These are phyloP conservation scores for Neosalanx taihuensis DNA, from an alignment of 2,797 vertebrate species.

Conservation along the genomic window DNA sequence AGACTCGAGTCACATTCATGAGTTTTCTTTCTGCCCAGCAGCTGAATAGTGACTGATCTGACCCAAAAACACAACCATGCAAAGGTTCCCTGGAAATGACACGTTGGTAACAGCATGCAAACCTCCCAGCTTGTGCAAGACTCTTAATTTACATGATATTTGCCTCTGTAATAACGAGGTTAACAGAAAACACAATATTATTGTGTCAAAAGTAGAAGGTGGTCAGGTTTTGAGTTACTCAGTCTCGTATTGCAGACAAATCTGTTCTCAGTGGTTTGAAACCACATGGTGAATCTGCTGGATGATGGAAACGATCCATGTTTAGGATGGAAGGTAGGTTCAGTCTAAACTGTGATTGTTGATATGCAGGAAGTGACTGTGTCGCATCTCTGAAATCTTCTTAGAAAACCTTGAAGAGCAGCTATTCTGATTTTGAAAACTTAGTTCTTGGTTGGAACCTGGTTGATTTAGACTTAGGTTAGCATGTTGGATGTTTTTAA, in stretches of 20 bases:
- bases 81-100: constrained; percentile 34
- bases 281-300: constrained; percentile 39
- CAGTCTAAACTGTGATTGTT: background rate
- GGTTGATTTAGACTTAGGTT: too few relatives aligned
- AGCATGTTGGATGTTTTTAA: too few relatives aligned
- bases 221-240: constrained; percentile 37
- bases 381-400: too few relatives aligned
- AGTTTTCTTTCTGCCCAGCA: background rate
- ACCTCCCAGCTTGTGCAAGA: constrained; percentile 24
- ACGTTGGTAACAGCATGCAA: constrained; percentile 26
- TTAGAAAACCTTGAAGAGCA: too few relatives aligned
- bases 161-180: constrained; percentile 45
- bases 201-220: constrained; percentile 48
- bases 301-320: too few relatives aligned
- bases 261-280: constrained; percentile 38
- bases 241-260: constrained; percentile 57
- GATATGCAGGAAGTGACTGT: too few relatives aligned
- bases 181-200: constrained; percentile 44
- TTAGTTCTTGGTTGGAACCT: too few relatives aligned
- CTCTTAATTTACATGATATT: constrained; percentile 51
- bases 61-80: constrained; percentile 20
- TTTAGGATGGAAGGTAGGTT: constrained; percentile 51
- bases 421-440: too few relatives aligned
- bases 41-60: background rate
- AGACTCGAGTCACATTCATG: background rate